Evolutionary conservation across 2,888 invertebrate genomes (phyloP).

Genomic region (Diarsia dahlii): DNA sequence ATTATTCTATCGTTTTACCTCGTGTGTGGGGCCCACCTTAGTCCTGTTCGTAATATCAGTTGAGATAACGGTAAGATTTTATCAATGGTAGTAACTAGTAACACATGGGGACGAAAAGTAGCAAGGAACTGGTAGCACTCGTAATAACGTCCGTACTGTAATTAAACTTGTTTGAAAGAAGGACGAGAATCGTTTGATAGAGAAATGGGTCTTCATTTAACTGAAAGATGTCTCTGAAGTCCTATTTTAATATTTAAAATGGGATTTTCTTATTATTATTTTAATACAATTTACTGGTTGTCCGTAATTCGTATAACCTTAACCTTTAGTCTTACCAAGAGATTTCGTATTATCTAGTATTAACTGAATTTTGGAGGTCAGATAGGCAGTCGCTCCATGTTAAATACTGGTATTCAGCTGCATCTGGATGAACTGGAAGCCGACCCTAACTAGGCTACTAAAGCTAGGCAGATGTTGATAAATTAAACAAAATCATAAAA

Average conservation of each 20-base stretch:
- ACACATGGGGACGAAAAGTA: conserved; percentile 30
- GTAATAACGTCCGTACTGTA: conserved; percentile 34
- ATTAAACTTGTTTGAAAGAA: conserved; percentile 34
- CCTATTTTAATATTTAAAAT: not conserved
- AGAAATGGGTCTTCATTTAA: not conserved
- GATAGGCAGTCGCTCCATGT: no score
- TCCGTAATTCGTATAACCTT: no score
- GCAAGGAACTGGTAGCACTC: conserved; percentile 19
- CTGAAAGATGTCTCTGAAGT: not conserved
- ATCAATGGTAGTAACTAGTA: conserved; percentile 35
- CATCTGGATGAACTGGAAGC: no score
- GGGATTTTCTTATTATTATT: no score
- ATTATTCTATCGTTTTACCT: not conserved
- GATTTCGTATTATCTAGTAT: no score
- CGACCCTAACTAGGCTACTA: no score
- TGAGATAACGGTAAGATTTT: conserved; percentile 55
- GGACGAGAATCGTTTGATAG: conserved; percentile 6
- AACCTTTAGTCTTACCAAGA: no score
- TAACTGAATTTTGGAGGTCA: no score
- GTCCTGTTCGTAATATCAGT: conserved; percentile 43
- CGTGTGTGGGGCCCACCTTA: conserved; percentile 34
- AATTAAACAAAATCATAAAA: not conserved
- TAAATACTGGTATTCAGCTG: no score
- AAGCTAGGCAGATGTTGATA: no score
- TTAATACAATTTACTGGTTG: no score